Percentiles rank a stretch among this genome's conserved stretches.
phyloP scores from a whole-genome alignment of 2,888 invertebrate genomes.

The Chymomyza amoena region DNA sequence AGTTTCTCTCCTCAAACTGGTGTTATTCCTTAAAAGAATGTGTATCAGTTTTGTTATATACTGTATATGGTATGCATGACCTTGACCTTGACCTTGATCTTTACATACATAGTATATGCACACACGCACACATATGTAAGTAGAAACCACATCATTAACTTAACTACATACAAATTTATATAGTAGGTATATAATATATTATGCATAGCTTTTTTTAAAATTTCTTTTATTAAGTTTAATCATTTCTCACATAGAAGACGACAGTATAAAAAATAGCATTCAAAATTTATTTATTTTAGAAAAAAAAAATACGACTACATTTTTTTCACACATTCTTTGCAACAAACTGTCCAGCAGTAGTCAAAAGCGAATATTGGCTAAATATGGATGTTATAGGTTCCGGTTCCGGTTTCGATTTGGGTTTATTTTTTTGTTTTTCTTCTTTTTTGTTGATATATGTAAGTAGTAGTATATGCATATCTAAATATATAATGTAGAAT shows the following conservation, averaged over 20 bases:
- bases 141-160: background rate
- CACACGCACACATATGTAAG: background rate
- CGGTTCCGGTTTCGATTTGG: background rate
- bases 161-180: background rate
- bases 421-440: background rate
- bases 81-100: too few relatives aligned
- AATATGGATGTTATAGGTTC: background rate
- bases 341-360: conserved; percentile 3
- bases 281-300: background rate
- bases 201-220: background rate
- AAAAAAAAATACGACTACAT: background rate
- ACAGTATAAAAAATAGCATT: background rate
- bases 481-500: conserved; percentile 26
- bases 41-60: too few relatives aligned
- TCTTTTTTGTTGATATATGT: background rate
- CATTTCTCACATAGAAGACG: background rate
- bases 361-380: background rate
- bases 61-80: too few relatives aligned
- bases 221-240: background rate
- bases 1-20: too few relatives aligned
- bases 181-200: background rate
- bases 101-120: too few relatives aligned
- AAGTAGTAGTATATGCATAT: conserved; percentile 20
- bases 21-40: too few relatives aligned
- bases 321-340: background rate